A percentile compares a stretch with the other conserved stretches of the same genome.
These are phyloP conservation scores for Panurus biarmicus DNA, from an alignment of 2,113 vertebrate species.

Conservation along the genomic window DNA sequence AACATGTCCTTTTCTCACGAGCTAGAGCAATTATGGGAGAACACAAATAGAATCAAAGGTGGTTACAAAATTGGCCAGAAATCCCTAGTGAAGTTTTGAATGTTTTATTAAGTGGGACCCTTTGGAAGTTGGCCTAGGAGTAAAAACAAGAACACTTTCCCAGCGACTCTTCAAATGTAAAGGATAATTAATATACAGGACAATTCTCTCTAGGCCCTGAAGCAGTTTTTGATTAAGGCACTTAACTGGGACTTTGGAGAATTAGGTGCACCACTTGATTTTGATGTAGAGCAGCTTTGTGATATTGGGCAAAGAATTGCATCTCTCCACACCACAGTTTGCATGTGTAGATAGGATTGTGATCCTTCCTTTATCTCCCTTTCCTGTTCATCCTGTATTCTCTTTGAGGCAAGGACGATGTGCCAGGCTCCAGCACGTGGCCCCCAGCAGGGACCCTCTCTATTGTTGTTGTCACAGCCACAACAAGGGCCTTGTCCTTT, in stretches of 20 bases:
- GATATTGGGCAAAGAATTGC: background rate
- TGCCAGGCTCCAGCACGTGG: background rate
- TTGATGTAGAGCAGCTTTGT: conserved; percentile 1
- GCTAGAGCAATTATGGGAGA: background rate
- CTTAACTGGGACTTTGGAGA: conserved; percentile 33
- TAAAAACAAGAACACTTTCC: background rate
- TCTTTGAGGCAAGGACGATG: background rate
- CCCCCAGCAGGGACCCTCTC: background rate
- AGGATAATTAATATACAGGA: conserved; percentile 59
- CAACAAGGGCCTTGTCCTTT: conserved; percentile 10
- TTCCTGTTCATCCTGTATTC: background rate
- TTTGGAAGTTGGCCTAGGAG: conserved; percentile 21
- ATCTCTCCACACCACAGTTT: background rate
- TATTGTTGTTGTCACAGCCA: conserved; percentile 15
- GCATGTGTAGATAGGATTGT: background rate
- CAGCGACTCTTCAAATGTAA: background rate
- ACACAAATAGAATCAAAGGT: background rate
- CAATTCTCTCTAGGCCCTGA: conserved; percentile 47
- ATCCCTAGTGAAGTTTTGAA: conserved; percentile 1
- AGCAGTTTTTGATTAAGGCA: conserved; percentile 56
- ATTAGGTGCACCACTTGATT: conserved; percentile 1
- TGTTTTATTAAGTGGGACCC: conserved; percentile 29
- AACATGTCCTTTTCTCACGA: background rate
- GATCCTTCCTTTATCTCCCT: background rate
- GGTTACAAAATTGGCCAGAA: conserved; percentile 9